phyloP scores from a whole-genome alignment of 1,140 invertebrate species.

The Drosophila navojoa region DNA sequence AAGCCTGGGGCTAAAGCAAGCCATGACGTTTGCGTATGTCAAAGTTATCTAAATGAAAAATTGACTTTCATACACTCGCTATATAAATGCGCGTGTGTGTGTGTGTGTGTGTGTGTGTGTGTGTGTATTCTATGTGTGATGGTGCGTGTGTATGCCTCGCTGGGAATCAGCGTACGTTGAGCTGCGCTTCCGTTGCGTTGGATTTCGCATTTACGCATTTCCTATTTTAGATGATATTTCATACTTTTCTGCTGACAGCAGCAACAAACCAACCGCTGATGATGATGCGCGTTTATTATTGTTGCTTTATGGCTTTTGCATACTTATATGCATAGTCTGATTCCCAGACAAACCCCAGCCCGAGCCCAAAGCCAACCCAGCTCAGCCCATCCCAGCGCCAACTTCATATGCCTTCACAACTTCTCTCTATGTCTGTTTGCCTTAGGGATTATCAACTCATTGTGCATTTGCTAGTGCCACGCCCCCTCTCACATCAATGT shows the following conservation, averaged over 20 bases:
- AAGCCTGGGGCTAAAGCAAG: slow-evolving; percentile 28
- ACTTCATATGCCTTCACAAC: too few species aligned
- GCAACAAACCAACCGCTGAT: slow-evolving; percentile 45
- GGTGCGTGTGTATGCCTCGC: slow-evolving; percentile 11
- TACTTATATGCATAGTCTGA: slow-evolving; percentile 55
- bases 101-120: slow-evolving; percentile 10
- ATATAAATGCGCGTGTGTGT: slow-evolving; percentile 21
- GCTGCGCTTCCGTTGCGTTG: slow-evolving; percentile 79
- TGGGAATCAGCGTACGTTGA: slow-evolving; percentile 65
- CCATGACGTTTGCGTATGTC: slow-evolving; percentile 80
- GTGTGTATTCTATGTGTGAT: too few species aligned
- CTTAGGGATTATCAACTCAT: slow-evolving; percentile 79
- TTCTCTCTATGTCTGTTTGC: slow-evolving; percentile 46
- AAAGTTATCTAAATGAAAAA: slow-evolving; percentile 83
- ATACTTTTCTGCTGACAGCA: slow-evolving; percentile 77
- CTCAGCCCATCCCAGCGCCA: background rate
- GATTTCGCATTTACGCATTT: slow-evolving; percentile 82
- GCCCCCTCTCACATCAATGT: background rate
- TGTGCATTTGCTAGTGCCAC: slow-evolving; percentile 47
- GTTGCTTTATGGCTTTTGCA: slow-evolving; percentile 78
- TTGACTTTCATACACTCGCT: slow-evolving; percentile 74
- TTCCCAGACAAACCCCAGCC: slow-evolving; percentile 35
- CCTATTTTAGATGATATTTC: slow-evolving; percentile 81
- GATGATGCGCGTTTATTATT: slow-evolving; percentile 82
- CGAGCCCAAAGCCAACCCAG: background rate